phyloP scores from a whole-genome alignment of 2,888 invertebrate genomes.

The Beris morrisii region DNA sequence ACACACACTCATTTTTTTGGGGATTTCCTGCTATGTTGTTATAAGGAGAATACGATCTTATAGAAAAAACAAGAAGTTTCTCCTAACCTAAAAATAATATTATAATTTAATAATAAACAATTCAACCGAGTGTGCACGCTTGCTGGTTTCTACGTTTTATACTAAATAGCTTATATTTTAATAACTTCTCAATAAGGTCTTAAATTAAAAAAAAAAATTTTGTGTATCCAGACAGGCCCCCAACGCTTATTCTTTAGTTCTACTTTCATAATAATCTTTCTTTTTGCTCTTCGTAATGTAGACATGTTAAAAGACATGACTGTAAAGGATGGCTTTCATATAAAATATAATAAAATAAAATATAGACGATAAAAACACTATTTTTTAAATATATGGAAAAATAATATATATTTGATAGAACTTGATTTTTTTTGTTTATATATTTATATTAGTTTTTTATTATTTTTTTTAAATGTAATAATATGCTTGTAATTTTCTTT shows the following conservation, averaged over 20 bases:
- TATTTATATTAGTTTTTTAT: constrained; percentile 38
- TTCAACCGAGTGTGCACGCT: constrained; percentile 43
- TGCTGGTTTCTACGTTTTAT: constrained; percentile 21
- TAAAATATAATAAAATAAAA: constrained; percentile 21
- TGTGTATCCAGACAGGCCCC: constrained; percentile 42
- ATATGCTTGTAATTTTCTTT: constrained; percentile 40
- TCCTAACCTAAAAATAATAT: constrained; percentile 4
- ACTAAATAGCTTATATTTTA: constrained; percentile 18
- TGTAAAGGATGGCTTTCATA: constrained; percentile 12
- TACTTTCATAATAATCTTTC: not conserved
- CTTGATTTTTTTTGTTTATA: constrained; percentile 36
- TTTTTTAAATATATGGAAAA: constrained; percentile 37
- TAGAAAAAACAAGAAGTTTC: constrained; percentile 7
- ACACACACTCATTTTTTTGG: not conserved
- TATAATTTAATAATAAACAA: constrained; percentile 1
- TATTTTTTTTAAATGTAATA: constrained; percentile 42
- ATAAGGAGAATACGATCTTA: not conserved
- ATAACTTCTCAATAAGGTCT: constrained; percentile 12
- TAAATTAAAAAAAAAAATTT: constrained; percentile 10
- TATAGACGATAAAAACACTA: constrained; percentile 17
- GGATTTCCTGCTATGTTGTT: not conserved
- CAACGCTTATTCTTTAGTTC: constrained; percentile 42
- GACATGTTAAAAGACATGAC: not conserved
- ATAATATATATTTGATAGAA: constrained; percentile 40
- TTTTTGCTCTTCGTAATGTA: not conserved